Percentiles rank a stretch among this genome's conserved stretches.
These are phyloP conservation scores for Erethizon dorsatum DNA, from an alignment of 2,797 vertebrate species.

Conservation along the genomic window DNA sequence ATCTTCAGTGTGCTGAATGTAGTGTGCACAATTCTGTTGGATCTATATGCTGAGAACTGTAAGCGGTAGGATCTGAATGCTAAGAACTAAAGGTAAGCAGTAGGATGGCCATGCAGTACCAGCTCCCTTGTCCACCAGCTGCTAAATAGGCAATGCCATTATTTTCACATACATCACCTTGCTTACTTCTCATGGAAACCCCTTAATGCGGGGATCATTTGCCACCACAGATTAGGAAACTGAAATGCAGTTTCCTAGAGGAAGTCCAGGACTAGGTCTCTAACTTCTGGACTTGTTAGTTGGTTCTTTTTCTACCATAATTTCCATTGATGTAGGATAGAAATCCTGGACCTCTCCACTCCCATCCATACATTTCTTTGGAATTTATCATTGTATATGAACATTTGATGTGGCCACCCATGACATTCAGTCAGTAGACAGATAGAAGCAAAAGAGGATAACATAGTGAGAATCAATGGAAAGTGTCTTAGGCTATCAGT, in stretches of 20 bases:
- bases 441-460: background rate
- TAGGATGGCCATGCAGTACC: too few species aligned
- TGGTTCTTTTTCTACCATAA: background rate
- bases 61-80: too few species aligned
- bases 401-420: background rate
- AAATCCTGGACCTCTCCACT: background rate
- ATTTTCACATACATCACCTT: background rate
- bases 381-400: background rate
- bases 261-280: background rate
- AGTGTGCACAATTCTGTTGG: background rate
- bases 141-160: background rate
- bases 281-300: background rate
- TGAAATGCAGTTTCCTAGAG: background rate
- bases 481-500: background rate
- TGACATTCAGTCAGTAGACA: background rate
- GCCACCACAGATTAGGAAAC: background rate
- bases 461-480: background rate
- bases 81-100: background rate
- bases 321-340: background rate
- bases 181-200: background rate
- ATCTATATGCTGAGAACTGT: background rate
- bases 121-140: background rate
- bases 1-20: background rate
- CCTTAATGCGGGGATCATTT: background rate
- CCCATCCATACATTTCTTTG: background rate